Conservation (phyloP, 2,797 vertebrate species). For the Ctenopoma multispine region DNA sequence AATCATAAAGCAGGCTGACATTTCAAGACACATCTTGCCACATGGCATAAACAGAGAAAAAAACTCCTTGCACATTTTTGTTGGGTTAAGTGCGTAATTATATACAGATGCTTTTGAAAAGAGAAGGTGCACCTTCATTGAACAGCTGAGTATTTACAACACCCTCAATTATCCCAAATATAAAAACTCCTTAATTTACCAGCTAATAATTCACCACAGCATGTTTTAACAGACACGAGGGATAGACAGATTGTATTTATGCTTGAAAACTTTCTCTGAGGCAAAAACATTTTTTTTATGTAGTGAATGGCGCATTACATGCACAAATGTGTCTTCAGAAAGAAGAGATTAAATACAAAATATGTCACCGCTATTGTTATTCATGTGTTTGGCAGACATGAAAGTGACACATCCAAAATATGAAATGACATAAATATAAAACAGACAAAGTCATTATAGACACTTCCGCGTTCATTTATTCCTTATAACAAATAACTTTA, state of each 20-base stretch:
- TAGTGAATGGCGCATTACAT: constrained; percentile 38
- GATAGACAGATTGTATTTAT: constrained; percentile 46
- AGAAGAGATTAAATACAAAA: constrained; percentile 23
- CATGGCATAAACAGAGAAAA: constrained; percentile 68
- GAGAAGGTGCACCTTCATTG: constrained; percentile 63
- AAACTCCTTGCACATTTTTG: constrained; percentile 60
- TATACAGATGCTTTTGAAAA: constrained; percentile 59
- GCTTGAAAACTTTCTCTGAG: constrained; percentile 59
- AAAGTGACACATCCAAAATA: constrained; percentile 40
- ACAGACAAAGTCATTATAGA: constrained; percentile 29
- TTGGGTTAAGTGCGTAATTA: constrained; percentile 77
- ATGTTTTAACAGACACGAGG: constrained; percentile 60
- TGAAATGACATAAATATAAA: constrained; percentile 38
- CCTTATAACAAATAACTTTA: constrained; percentile 17
- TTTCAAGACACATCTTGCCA: constrained; percentile 77
- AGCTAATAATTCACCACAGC: constrained; percentile 74
- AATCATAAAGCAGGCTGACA: constrained; percentile 78
- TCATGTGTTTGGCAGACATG: constrained; percentile 40
- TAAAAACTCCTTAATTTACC: constrained; percentile 75
- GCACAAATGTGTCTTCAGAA: constrained; percentile 41
- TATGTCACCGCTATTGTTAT: constrained; percentile 29
- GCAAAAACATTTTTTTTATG: constrained; percentile 36
- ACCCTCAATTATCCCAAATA: constrained; percentile 78
- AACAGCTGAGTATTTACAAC: constrained; percentile 77
- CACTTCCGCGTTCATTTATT: constrained; percentile 27